Evolutionary conservation across 2,113 vertebrate genomes (phyloP).

Genomic region (Empidonax alnorum): DNA sequence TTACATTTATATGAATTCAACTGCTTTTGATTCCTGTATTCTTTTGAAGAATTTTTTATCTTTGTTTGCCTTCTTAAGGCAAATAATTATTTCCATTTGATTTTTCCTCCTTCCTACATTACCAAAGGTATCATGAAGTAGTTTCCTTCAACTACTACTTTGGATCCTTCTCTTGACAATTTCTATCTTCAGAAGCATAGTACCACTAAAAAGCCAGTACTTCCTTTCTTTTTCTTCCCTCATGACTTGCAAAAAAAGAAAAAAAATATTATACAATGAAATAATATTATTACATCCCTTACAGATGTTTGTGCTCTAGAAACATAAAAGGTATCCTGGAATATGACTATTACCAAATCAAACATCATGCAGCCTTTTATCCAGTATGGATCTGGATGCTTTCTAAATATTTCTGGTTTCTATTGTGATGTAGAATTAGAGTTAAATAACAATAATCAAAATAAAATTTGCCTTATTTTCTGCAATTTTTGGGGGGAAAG

Average conservation of each 20-base stretch:
- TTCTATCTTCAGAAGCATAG: background rate
- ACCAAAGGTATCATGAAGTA: background rate
- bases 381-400: background rate
- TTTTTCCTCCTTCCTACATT: background rate
- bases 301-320: background rate
- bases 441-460: background rate
- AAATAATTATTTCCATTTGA: background rate
- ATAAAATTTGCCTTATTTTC: conserved; percentile 9
- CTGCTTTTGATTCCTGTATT: background rate
- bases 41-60: background rate
- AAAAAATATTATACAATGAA: background rate
- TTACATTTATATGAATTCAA: background rate
- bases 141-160: background rate
- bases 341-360: background rate
- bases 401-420: conserved; percentile 26
- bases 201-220: background rate
- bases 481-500: background rate
- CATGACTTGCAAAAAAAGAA: background rate
- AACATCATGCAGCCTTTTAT: background rate
- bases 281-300: background rate
- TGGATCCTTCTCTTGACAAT: background rate
- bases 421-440: background rate
- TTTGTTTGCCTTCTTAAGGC: background rate
- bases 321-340: background rate
- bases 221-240: background rate